phyloP scores from a whole-genome alignment of 2,113 vertebrate genomes.

The Chloebia gouldiae region DNA sequence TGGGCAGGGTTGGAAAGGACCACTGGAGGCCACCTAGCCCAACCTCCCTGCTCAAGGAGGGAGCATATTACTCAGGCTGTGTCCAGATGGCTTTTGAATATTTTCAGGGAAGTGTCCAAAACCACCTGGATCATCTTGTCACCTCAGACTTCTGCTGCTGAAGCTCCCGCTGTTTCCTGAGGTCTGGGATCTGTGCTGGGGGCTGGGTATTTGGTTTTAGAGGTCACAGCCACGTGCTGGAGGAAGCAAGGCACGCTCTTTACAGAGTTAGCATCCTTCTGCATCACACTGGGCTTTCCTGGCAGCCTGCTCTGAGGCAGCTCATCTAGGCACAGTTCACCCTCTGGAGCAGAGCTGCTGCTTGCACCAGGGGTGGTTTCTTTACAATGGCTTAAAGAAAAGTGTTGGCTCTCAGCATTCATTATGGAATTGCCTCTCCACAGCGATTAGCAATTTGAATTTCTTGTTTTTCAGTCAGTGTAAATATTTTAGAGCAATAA shows the following conservation, averaged over 20 bases:
- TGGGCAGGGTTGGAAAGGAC: neutral
- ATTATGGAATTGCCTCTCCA: neutral
- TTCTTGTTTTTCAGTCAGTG: neutral
- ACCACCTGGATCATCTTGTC: neutral
- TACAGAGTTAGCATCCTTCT: neutral
- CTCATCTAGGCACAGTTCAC: neutral
- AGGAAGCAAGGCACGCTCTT: neutral
- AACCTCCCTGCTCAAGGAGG: neutral
- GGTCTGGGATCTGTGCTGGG: accelerated
- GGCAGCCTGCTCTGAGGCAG: neutral
- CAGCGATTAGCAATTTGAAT: conserved; percentile 25
- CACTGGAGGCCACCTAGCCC: neutral
- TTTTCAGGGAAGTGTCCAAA: neutral
- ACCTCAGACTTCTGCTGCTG: neutral
- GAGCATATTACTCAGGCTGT: neutral
- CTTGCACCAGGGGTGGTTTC: neutral
- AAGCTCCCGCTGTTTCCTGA: neutral
- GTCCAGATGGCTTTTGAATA: neutral
- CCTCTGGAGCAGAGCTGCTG: neutral
- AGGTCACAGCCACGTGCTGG: accelerated
- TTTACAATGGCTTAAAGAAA: neutral
- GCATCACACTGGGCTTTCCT: neutral
- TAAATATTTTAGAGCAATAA: conserved; percentile 30
- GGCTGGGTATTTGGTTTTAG: neutral
- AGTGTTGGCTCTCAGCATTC: neutral